These are phyloP conservation scores for Spermophilus dauricus DNA, from an alignment of 2,113 vertebrate species.

Conservation along the genomic window DNA sequence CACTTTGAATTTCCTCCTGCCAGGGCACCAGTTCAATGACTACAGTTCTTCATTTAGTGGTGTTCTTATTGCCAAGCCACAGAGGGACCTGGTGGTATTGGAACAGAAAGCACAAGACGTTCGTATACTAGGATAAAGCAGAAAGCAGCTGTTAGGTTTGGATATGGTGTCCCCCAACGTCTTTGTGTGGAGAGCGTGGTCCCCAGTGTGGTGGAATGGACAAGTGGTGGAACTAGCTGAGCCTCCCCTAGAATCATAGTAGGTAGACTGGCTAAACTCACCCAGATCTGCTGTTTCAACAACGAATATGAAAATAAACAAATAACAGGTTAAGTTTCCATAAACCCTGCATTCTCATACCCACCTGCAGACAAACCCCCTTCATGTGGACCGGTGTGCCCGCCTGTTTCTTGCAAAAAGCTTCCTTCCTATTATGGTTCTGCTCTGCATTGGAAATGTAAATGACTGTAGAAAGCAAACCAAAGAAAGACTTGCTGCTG, in stretches of 20 bases:
- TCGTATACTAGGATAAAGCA: background rate
- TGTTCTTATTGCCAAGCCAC: background rate
- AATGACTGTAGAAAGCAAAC: background rate
- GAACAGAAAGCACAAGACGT: background rate
- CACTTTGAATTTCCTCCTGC: background rate
- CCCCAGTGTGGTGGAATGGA: background rate
- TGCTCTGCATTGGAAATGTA: background rate
- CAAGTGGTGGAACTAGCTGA: background rate
- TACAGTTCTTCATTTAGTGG: constrained; percentile 25
- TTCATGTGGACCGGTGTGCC: background rate
- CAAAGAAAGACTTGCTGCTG: background rate
- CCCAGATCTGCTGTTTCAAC: background rate
- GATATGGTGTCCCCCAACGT: background rate
- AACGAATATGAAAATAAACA: constrained; percentile 45
- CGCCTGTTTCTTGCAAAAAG: background rate
- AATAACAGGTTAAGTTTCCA: background rate
- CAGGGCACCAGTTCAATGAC: background rate
- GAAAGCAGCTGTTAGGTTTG: background rate
- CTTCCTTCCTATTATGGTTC: background rate
- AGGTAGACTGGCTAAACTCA: constrained; percentile 32
- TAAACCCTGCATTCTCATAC: background rate
- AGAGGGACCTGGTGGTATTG: background rate
- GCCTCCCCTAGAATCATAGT: background rate
- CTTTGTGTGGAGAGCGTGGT: background rate
- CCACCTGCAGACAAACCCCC: background rate